Percentiles rank a stretch among this genome's conserved stretches.
Conservation (phyloP, 2,888 invertebrate species). For the Ophonus ardosiacus region DNA sequence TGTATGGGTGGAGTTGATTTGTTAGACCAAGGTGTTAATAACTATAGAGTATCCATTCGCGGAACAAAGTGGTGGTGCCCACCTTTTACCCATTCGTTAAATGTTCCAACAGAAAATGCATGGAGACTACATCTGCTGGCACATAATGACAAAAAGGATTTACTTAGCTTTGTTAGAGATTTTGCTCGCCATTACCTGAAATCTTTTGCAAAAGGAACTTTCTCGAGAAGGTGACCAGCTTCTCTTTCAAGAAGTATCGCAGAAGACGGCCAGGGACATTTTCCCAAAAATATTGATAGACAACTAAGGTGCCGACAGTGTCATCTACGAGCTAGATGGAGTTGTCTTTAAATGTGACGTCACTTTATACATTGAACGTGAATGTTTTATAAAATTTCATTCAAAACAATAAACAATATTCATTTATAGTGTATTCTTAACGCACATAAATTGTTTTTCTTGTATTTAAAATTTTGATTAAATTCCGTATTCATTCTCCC, state of each 20-base stretch:
- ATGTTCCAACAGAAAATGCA: constrained; percentile 14
- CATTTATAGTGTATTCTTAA: constrained; percentile 6
- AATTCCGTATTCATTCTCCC: constrained; percentile 4
- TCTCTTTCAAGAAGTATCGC: background rate
- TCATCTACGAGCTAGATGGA: background rate
- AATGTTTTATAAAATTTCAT: constrained; percentile 15
- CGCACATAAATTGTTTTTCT: background rate
- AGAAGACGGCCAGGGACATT: background rate
- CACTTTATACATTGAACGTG: constrained; percentile 9
- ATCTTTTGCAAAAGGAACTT: constrained; percentile 4
- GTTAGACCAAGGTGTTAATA: constrained; percentile 23
- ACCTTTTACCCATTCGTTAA: constrained; percentile 18
- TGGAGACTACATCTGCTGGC: background rate
- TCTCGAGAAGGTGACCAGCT: background rate
- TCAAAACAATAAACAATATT: constrained; percentile 7
- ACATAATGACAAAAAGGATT: background rate
- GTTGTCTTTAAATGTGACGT: constrained; percentile 19
- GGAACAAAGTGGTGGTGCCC: constrained; percentile 24
- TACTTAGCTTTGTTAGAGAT: constrained; percentile 14
- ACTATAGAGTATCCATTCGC: constrained; percentile 22
- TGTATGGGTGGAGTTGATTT: constrained; percentile 9
- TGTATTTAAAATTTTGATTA: constrained; percentile 3
- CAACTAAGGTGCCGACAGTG: background rate
- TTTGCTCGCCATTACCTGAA: background rate
- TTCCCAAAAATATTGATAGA: background rate